Evolutionary conservation across 2,797 vertebrate species (phyloP).

Genomic region (Hydrophis major): DNA sequence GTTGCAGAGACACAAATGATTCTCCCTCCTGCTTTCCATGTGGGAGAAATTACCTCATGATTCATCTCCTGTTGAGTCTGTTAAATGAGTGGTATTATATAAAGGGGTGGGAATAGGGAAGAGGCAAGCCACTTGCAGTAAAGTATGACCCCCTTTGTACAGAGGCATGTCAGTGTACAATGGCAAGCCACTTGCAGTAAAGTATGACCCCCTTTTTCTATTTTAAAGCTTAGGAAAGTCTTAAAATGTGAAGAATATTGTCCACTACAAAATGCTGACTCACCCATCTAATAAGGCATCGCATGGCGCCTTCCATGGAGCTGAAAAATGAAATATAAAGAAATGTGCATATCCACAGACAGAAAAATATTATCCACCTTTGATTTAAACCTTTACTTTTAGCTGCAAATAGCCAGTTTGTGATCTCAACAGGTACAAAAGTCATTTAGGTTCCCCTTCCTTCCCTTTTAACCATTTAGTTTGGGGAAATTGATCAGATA

Average conservation of each 20-base stretch:
- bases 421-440: not conserved
- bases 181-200: not conserved
- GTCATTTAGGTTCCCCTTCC: not conserved
- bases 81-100: not conserved
- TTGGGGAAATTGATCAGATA: not conserved
- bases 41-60: not conserved
- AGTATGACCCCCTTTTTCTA: not conserved
- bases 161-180: not conserved
- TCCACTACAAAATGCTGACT: not conserved
- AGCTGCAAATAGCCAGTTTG: not conserved
- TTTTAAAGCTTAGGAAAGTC: not conserved
- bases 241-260: not conserved
- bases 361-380: not conserved
- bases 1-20: not conserved
- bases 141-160: not conserved
- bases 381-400: not conserved
- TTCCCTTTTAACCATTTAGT: not conserved
- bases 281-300: not conserved
- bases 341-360: not conserved
- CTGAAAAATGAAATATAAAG: not conserved
- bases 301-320: not conserved
- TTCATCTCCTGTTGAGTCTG: not conserved
- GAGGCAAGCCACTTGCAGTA: not conserved
- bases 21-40: not conserved
- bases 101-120: not conserved